Base-by-base conservation (phyloP, 2,888 invertebrate genomes). In the Drosophila austrosaltans region DNA sequence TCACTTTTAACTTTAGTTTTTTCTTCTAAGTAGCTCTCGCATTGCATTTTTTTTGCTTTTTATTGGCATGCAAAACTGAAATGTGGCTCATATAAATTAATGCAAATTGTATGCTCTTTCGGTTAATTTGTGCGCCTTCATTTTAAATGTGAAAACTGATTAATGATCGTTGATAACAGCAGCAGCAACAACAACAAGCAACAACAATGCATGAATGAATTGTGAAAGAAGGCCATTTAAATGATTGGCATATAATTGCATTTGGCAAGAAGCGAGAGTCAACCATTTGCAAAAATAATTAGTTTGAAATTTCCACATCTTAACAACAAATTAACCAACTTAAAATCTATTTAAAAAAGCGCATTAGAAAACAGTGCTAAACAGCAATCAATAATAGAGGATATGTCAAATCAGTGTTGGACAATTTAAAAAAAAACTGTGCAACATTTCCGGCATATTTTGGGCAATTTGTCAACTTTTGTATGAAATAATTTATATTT, bases 51-150 rank as follows among this genome's bases (percentile, higher is more conserved):
- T 84, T 80, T 80, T 16, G 16, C 16, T 20, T 62, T 79, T 78
- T 68, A 87, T 80, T 80, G 82, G 70, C 77, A 77, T 86, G 77
- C 63, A 66, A 76, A 71, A 72, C 76, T 16, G 62, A 71, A 75
- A 71, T 66, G 74, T 73, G 48, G 74, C 40, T 66, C 72, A 36
- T 67, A 59, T 39, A 72, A 72, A 67, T 72, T 72, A 72, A 76
- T 84, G 84, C 72, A 78, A 87, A 87, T 83, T 84, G 73, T 77
- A 64, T 66, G 66, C 57, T 66, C 63, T 61, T 75, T 83, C 70
- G 70, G 75, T 65, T 68, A 63, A 68, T 78, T 82, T 62, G 22
- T 48, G 44, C 58, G 67, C 64, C 72, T 70, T 67, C 56, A 57
- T 74, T 70, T 79, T 81, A 83, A 79, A 79, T 81, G 69, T 59